Evolutionary conservation across 1,140 invertebrate species (phyloP), one percentile per base, ranked within the genome.

Genomic region (Cheumatopsyche charites): DNA sequence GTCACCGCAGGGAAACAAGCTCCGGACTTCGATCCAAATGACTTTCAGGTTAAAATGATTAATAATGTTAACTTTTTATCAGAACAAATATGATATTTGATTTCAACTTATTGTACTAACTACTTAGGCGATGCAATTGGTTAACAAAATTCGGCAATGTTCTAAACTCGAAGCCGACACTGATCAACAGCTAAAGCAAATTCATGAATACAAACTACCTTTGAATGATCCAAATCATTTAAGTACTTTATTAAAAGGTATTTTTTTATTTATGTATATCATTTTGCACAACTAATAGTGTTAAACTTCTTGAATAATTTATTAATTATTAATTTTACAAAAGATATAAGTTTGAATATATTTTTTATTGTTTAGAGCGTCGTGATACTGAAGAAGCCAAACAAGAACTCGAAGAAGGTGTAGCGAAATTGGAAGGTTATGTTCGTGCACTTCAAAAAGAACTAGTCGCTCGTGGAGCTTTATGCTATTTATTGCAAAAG

Each of bases 351-450:
- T 52, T 6, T n/a, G 19, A 52, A 29, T 52, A 6, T 45, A 52
- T 52, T 52, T 68, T n/a, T 52, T n/a, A n/a, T n/a, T n/a, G 2
- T 47, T 52, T 26, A 91, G 95, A 97, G 80, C 88, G 92, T 76
- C 88, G 89, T 72, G 88, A 92, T 79, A 91, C 94, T 21, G 92
- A 94, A 76, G 93, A 96, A 80, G 91, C 94, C n/a, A 90, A 92
- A 75, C 90, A 90, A 72, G 94, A 97, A 78, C 87, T 97, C 71
- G 94, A 96, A 75, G 88, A 91, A 55, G 92, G 91, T 21, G 89
- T 92, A 52, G 82, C 82, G 45, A 91, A 90, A 77, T 87, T 96
- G 67, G 92, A 95, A 78, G 88, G 88, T 49, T 95, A 92, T 80
- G 91, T 95, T 7, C 87, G 89, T 72, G 88, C 91, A 17, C 84